Evolutionary conservation across 2,113 vertebrate species (phyloP).

Genomic region (Romanogobio albipinnatus): DNA sequence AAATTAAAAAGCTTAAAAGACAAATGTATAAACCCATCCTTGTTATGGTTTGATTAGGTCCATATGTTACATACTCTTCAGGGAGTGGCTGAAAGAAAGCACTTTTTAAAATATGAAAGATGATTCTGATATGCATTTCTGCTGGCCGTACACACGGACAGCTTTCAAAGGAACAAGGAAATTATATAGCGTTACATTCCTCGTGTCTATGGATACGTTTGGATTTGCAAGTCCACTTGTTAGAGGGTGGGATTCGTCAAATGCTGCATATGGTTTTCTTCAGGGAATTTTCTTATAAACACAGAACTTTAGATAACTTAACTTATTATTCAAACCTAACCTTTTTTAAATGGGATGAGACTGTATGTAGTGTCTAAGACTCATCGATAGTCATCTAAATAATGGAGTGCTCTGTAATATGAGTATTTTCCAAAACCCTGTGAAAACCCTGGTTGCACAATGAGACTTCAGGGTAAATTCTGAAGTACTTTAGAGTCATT

Average conservation of each 20-base stretch:
- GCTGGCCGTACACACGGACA: not conserved
- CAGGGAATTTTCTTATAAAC: not conserved
- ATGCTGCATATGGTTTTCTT: not conserved
- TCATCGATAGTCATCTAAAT: conserved; percentile 6
- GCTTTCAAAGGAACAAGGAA: not conserved
- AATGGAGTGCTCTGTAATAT: not conserved
- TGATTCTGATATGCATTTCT: not conserved
- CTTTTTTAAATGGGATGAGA: not conserved
- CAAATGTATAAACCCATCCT: not conserved
- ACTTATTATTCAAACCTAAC: not conserved
- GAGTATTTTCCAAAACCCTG: not conserved
- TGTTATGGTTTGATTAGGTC: not conserved
- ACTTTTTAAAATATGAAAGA: conserved; percentile 12
- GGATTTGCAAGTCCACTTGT: not conserved
- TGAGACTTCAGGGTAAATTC: not conserved
- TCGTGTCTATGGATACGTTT: conserved; percentile 2
- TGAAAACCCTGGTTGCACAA: conserved; percentile 33
- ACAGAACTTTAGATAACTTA: not conserved
- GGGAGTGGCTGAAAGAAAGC: not conserved
- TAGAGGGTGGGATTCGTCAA: not conserved
- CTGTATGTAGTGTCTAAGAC: not conserved
- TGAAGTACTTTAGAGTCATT: conserved; percentile 1
- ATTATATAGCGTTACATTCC: not conserved
- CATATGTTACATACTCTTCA: conserved; percentile 4
- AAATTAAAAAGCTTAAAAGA: not conserved